Evolutionary conservation across 1,140 invertebrate genomes (phyloP).

Genomic region (Eueides isabella): DNA sequence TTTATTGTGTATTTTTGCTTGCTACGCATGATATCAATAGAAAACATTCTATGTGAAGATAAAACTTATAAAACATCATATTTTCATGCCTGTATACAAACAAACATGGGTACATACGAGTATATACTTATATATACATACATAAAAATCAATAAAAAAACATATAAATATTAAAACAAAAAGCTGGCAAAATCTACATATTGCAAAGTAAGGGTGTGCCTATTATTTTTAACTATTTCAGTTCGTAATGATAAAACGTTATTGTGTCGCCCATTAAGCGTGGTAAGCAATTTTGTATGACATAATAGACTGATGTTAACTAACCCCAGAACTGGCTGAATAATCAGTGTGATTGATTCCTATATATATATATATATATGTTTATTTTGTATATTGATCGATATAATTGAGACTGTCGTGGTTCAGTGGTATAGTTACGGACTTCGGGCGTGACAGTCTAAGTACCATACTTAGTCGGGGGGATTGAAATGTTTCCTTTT

Average conservation of each 20-base stretch:
- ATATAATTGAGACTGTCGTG: neutral
- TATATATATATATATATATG: neutral
- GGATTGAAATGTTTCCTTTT: no score
- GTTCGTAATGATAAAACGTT: neutral
- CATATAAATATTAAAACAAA: neutral
- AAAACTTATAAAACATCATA: no score
- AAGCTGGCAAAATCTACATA: neutral
- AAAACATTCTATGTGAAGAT: no score
- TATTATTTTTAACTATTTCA: slow-evolving; percentile 3
- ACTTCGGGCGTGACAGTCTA: no score
- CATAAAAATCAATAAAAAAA: no score
- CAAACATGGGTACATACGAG: no score
- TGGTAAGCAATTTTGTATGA: neutral
- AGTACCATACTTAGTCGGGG: no score
- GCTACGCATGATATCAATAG: no score
- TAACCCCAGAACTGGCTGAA: neutral
- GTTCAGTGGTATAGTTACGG: neutral
- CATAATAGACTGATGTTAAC: slow-evolving; percentile 8
- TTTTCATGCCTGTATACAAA: no score
- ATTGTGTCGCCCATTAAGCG: neutral
- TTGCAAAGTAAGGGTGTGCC: neutral
- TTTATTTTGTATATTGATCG: neutral
- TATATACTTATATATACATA: no score
- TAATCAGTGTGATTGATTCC: neutral
- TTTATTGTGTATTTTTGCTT: no score